These are phyloP conservation scores for Acanthornis magna DNA, from an alignment of 2,797 vertebrate species.

Conservation along the genomic window DNA sequence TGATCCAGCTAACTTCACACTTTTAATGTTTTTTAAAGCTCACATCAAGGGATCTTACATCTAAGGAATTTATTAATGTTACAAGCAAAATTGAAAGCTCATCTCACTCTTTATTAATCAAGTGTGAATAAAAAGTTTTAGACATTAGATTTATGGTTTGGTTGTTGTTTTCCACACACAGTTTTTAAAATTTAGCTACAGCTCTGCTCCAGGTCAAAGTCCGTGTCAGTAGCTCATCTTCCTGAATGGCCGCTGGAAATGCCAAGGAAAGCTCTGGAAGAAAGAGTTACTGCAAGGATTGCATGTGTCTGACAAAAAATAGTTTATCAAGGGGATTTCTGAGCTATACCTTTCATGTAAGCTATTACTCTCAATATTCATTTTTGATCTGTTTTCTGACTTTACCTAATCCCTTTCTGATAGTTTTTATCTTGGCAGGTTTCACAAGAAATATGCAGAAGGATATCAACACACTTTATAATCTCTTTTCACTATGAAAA, in stretches of 20 bases:
- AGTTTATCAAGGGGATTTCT: neutral
- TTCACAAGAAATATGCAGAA: neutral
- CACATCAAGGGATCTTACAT: neutral
- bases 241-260: neutral
- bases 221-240: neutral
- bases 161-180: neutral
- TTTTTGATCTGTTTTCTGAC: neutral
- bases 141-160: neutral
- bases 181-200: neutral
- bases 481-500: neutral
- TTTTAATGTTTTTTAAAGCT: neutral
- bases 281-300: neutral
- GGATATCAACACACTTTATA: neutral
- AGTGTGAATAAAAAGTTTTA: neutral
- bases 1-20: neutral
- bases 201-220: neutral
- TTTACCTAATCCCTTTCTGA: neutral
- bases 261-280: neutral
- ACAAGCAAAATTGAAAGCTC: neutral
- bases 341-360: neutral
- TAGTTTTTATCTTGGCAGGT: neutral
- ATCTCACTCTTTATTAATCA: neutral
- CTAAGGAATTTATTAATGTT: neutral
- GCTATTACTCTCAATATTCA: neutral
- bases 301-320: neutral